A percentile compares a stretch with the other conserved stretches of the same genome.
These are phyloP conservation scores for Phocoena phocoena DNA, from an alignment of 2,113 vertebrate species.

Conservation along the genomic window DNA sequence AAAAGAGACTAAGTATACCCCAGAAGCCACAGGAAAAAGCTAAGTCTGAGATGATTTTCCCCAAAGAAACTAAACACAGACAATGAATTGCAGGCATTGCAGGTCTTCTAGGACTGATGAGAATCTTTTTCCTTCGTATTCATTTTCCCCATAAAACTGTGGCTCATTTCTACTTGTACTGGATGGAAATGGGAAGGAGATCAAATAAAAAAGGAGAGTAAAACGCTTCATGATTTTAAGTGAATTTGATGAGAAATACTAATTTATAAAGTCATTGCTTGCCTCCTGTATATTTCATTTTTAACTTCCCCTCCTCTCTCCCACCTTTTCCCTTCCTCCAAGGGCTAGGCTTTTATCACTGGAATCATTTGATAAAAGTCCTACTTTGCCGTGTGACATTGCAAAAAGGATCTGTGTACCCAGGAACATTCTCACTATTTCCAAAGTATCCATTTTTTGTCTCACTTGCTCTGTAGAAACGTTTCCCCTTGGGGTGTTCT, in stretches of 20 bases:
- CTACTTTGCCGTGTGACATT: constrained; percentile 82
- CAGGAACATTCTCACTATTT: constrained; percentile 87
- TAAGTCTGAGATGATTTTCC: neutral
- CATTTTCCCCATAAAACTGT: neutral
- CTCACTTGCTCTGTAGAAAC: constrained; percentile 79
- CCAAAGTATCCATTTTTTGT: constrained; percentile 81
- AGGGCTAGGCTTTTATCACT: constrained; percentile 86
- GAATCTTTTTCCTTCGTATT: neutral
- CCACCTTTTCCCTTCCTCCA: constrained; percentile 33
- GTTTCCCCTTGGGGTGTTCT: constrained; percentile 78
- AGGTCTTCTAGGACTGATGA: too few relatives aligned
- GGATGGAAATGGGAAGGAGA: neutral
- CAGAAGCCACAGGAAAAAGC: neutral
- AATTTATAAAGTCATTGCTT: neutral
- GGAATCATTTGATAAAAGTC: constrained; percentile 84
- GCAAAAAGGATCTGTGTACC: constrained; percentile 85
- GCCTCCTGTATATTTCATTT: constrained; percentile 54
- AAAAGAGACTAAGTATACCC: neutral
- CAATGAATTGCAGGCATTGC: neutral
- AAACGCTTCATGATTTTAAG: neutral
- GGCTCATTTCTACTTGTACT: neutral
- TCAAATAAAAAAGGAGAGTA: neutral
- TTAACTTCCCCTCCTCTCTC: neutral
- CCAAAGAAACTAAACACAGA: neutral
- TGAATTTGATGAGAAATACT: neutral